A percentile compares a stretch with the other conserved stretches of the same genome.
Evolutionary conservation across 2,888 invertebrate species (phyloP).

Genomic region (Hemithea aestivaria): DNA sequence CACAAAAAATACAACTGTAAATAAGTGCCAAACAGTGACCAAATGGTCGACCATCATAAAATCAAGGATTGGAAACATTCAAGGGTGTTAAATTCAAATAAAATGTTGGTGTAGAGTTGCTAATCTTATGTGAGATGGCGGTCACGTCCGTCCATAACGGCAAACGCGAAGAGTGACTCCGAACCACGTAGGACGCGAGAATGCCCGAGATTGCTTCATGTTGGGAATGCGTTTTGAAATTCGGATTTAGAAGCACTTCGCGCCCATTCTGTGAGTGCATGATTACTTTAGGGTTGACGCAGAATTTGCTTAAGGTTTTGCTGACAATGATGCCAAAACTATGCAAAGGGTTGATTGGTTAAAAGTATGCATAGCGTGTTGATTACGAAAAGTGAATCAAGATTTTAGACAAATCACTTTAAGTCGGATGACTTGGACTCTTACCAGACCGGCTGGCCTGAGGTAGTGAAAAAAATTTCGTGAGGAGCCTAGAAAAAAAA

Average conservation of each 20-base stretch:
- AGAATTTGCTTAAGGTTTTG: too few species aligned
- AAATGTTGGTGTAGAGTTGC: conserved; percentile 45
- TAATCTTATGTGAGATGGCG: conserved; percentile 51
- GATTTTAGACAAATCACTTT: too few species aligned
- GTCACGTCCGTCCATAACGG: conserved; percentile 62
- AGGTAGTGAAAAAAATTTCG: too few species aligned
- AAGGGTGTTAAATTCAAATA: conserved; percentile 43
- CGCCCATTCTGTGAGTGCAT: conserved; percentile 33
- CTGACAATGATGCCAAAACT: too few species aligned
- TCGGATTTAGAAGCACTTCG: conserved; percentile 39
- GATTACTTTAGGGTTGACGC: too few species aligned
- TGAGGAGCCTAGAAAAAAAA: too few species aligned
- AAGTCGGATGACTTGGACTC: too few species aligned
- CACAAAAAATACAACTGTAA: too few species aligned
- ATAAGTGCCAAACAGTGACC: neutral
- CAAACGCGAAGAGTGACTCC: conserved; percentile 32
- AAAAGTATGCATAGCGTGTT: too few species aligned
- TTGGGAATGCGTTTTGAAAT: conserved; percentile 52
- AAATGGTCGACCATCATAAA: conserved; percentile 16
- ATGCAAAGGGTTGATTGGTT: too few species aligned
- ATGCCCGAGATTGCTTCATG: conserved; percentile 55
- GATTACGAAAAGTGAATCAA: too few species aligned
- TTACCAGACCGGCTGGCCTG: too few species aligned
- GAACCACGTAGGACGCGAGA: conserved; percentile 38
- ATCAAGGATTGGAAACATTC: conserved; percentile 28